Conservation (phyloP, 2,888 invertebrate genomes). For the Drosophila recens region DNA sequence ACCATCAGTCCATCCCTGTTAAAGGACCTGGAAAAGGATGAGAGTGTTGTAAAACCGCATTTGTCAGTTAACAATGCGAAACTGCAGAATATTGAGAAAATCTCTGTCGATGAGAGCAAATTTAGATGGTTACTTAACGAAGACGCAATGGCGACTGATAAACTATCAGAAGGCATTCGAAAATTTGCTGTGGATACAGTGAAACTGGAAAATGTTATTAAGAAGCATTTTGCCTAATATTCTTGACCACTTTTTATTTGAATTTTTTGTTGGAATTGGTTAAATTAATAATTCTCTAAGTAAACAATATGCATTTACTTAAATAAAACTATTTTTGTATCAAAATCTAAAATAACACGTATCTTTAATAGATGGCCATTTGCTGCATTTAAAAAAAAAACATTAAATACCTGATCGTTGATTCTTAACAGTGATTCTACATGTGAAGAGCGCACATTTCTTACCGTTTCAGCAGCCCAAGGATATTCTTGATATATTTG, state of each 20-base stretch:
- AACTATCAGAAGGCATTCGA: slow-evolving; percentile 98
- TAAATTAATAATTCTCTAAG: slow-evolving; percentile 9
- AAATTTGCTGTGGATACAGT: slow-evolving; percentile 97
- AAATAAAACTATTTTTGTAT: slow-evolving; percentile 16
- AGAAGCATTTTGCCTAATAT: slow-evolving; percentile 49
- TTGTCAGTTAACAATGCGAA: slow-evolving; percentile 89
- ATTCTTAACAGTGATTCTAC: background rate
- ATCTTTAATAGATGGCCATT: background rate
- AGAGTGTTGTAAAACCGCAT: slow-evolving; percentile 87
- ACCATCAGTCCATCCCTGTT: slow-evolving; percentile 97
- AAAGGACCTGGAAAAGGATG: slow-evolving; percentile 93
- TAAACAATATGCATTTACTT: slow-evolving; percentile 9
- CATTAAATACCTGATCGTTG: background rate
- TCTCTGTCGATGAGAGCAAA: slow-evolving; percentile 92
- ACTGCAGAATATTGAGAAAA: slow-evolving; percentile 89
- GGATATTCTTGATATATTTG: background rate
- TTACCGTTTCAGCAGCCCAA: background rate
- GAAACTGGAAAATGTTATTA: slow-evolving; percentile 91
- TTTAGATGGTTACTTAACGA: slow-evolving; percentile 99
- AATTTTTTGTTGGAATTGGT: slow-evolving; percentile 7
- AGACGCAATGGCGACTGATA: slow-evolving; percentile 99
- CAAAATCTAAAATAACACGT: background rate
- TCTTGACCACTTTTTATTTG: background rate
- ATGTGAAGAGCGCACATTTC: background rate
- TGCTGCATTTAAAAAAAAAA: background rate